Percentiles rank a stretch among this genome's conserved stretches.
phyloP scores from a whole-genome alignment of 1,140 invertebrate species.

The Aphaenogaster ashmeadi region DNA sequence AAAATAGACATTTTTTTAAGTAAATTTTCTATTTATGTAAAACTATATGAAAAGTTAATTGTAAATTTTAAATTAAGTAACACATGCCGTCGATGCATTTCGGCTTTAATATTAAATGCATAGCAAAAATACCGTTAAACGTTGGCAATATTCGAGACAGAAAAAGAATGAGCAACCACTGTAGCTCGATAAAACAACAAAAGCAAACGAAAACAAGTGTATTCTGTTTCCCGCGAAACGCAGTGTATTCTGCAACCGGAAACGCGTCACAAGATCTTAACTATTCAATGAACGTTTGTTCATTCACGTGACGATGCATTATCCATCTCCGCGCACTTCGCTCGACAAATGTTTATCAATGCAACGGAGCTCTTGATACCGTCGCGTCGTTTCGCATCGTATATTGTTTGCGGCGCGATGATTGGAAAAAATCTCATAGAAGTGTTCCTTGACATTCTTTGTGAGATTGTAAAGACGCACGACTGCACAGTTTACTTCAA shows the following conservation, averaged over 20 bases:
- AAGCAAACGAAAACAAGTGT: constrained; percentile 25
- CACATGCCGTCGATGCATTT: not conserved
- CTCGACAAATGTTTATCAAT: constrained; percentile 50
- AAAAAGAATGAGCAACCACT: constrained; percentile 18
- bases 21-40: not conserved
- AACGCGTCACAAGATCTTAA: constrained; percentile 70
- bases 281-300: constrained; percentile 75
- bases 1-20: not conserved
- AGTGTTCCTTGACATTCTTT: constrained; percentile 46
- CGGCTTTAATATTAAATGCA: not conserved
- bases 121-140: constrained; percentile 6
- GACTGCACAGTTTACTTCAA: constrained; percentile 21
- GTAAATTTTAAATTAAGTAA: constrained; percentile 13
- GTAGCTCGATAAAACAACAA: constrained; percentile 65
- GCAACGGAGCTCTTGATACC: not conserved
- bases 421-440: not conserved
- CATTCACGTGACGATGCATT: constrained; percentile 70
- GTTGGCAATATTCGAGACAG: not conserved
- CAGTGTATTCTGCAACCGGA: constrained; percentile 56
- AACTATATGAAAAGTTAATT: not conserved
- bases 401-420: constrained; percentile 5
- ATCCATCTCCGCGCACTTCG: constrained; percentile 38
- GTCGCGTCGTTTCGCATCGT: not conserved
- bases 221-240: not conserved
- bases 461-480: constrained; percentile 48